Base-by-base conservation (phyloP, 2,797 vertebrate genomes). In the Todus mexicanus region DNA sequence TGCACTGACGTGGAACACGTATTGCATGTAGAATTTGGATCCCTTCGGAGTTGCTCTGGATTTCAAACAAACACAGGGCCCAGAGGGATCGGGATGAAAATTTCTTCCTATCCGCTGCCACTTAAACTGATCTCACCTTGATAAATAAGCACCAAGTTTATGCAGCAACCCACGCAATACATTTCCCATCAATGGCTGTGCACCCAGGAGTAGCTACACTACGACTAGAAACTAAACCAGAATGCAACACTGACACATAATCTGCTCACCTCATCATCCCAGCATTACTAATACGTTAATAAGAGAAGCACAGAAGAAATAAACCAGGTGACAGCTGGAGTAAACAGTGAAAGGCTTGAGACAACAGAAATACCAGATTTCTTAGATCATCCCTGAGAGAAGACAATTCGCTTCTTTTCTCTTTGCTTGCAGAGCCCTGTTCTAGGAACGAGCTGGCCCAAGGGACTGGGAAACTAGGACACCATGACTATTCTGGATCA, bases 391-490 rank as follows among this genome's bases (percentile, higher is more conserved):
- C 37, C 87, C 73, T 26, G 74, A 80, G 71, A 89, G 70, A 81
- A 89, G 54, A 75, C 69, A 66, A 43, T 89, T 79, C 83, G 59
- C 42, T 68, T 86, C 63, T 65, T 85, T 68, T 31, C 84, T 71
- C 40, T 78, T 54, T 84, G 84, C 86, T 89, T 79, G 86, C 90
- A 65, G 86, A 91, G 73, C 92, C 64, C 84, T 61, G 75, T 60
- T 94, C 89, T 53, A 96, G 89, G 93, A 94, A 90, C 27, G 29
- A n/a, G 68, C 63, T 56, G n/a, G 85, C 79, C 86, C 73, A 43
- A 17, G 81, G 78, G 93, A 94, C 51, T 12, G 10, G 29, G 79
- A 89, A 91, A 48, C 33, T 89, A 80, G 90, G 91, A 43, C 82
- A 93, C 5, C 26, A 31, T 69, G 66, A 16, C 37, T 66, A 51